Evolutionary conservation across 2,113 vertebrate genomes (phyloP).

Genomic region (Perca schrenkii): DNA sequence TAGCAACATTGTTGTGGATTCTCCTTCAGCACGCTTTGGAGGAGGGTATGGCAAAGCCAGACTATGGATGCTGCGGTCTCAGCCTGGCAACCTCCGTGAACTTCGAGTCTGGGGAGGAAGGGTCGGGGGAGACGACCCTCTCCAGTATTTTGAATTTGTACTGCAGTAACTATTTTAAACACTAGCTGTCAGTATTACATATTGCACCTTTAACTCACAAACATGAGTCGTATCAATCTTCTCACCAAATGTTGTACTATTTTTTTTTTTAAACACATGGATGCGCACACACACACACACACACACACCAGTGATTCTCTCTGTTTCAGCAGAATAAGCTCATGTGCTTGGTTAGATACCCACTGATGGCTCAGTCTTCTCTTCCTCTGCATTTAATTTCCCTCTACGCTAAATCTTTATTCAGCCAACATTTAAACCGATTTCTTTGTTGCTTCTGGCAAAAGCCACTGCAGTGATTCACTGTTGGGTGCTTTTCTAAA

Average conservation of each 20-base stretch:
- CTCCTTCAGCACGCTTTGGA: no score
- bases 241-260: background rate
- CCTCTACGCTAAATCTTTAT: conserved; percentile 64
- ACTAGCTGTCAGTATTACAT: no score
- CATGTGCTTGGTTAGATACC: conserved; percentile 37
- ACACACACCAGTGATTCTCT: conserved; percentile 1
- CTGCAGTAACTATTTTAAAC: no score
- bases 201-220: no score
- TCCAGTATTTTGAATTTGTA: no score
- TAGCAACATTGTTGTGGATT: no score
- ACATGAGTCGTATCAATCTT: no score
- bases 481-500: conserved; percentile 25
- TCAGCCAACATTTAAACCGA: conserved; percentile 72
- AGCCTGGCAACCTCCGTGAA: no score
- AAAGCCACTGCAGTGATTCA: conserved; percentile 52
- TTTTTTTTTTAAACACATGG: background rate
- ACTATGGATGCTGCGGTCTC: no score
- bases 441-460: conserved; percentile 66
- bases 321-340: conserved; percentile 29
- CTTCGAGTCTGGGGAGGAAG: no score
- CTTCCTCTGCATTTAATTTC: conserved; percentile 68
- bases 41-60: no score
- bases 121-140: no score
- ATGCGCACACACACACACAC: background rate
- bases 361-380: conserved; percentile 39